Conservation (phyloP, 2,797 vertebrate genomes). For the Sebastes goodei region DNA sequence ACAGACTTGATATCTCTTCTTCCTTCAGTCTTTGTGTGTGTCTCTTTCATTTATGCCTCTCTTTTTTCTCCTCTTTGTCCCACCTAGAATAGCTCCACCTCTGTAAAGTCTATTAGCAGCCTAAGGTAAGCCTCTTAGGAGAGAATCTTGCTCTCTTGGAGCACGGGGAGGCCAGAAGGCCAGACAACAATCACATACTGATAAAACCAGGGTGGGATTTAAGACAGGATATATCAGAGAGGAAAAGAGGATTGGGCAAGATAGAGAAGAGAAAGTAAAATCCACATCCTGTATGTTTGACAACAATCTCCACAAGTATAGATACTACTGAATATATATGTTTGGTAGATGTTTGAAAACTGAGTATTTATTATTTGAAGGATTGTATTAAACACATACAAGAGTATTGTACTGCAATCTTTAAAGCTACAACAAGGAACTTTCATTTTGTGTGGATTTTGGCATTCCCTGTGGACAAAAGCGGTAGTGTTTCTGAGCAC, state of each 20-base stretch:
- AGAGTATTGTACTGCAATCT: not conserved
- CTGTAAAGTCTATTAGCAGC: conserved; percentile 77
- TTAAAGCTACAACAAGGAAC: not conserved
- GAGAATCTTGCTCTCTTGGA: conserved; percentile 65
- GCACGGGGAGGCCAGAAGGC: conserved; percentile 48
- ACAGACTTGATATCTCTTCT: not conserved
- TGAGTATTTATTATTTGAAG: not conserved
- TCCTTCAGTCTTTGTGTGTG: not conserved
- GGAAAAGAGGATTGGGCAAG: conserved; percentile 34
- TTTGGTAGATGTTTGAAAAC: not conserved
- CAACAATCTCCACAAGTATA: not conserved
- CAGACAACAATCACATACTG: conserved; percentile 42
- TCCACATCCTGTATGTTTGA: not conserved
- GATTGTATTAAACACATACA: not conserved
- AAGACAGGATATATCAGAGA: conserved; percentile 18
- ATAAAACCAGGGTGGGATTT: conserved; percentile 44
- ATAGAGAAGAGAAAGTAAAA: conserved; percentile 16
- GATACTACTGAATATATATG: not conserved
- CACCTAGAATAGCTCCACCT: conserved; percentile 69
- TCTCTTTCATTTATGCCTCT: conserved; percentile 12
- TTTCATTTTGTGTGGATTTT: no score
- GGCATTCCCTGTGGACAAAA: no score
- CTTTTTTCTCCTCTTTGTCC: conserved; percentile 52
- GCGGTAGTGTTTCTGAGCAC: no score
- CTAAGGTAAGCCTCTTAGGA: conserved; percentile 79